Evolutionary conservation across 30 jellyfish, hydroid and myxozoan genomes (phyloP).

Genomic region (Hydractinia echinata): DNA sequence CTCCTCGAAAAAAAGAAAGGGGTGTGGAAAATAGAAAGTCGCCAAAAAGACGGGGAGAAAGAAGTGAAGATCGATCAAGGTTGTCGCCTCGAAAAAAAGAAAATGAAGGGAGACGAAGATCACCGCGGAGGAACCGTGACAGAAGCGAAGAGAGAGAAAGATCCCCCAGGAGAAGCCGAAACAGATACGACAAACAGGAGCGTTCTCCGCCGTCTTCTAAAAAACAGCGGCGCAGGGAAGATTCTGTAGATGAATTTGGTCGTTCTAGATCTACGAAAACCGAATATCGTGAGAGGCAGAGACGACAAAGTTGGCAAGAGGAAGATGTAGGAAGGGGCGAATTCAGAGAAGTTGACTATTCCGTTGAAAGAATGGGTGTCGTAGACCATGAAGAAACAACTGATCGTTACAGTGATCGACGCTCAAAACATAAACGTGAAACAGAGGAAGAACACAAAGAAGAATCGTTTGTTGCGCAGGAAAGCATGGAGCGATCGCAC

Average conservation of each 20-base stretch:
- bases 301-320: not conserved
- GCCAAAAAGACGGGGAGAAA: not conserved
- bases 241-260: constrained; percentile 38
- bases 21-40: too few relatives aligned
- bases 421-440: not conserved
- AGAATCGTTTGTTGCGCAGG: not conserved
- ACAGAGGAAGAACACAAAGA: not conserved
- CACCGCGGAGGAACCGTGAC: constrained; percentile 7
- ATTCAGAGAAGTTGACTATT: not conserved
- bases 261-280: constrained; percentile 27
- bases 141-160: constrained; percentile 11
- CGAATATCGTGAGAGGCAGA: constrained; percentile 6
- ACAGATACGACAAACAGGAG: constrained; percentile 14
- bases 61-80: not conserved
- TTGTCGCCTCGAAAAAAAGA: not conserved
- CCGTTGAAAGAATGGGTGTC: not conserved
- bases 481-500: not conserved
- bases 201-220: not conserved
- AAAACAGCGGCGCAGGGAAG: constrained; percentile 27
- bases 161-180: constrained; percentile 12
- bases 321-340: not conserved
- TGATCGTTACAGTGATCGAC: constrained; percentile 7
- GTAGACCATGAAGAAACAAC: not conserved
- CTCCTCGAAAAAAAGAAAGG: too few relatives aligned
- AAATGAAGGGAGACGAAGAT: not conserved